Conservation (phyloP, 1,140 invertebrate genomes). For the Drosophila saltans region DNA sequence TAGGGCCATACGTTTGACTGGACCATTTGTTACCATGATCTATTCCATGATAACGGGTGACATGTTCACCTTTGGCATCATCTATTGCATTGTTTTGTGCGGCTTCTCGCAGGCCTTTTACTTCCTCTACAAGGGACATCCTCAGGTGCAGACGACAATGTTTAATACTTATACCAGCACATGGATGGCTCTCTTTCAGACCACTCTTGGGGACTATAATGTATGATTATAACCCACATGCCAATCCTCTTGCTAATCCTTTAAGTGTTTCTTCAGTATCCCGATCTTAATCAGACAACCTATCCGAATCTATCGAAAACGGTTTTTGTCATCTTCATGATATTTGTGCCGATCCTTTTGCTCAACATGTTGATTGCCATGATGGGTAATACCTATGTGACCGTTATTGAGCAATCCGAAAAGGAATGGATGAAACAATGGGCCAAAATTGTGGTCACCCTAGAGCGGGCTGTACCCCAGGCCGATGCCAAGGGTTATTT, state of each 20-base stretch:
- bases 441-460: slow-evolving; percentile 98
- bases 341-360: slow-evolving; percentile 97
- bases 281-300: slow-evolving; percentile 93
- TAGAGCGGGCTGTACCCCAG: slow-evolving; percentile 96
- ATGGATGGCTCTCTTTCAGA: slow-evolving; percentile 99
- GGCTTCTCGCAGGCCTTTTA: slow-evolving; percentile 98
- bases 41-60: slow-evolving; percentile 99
- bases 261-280: slow-evolving; percentile 89
- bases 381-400: slow-evolving; percentile 99
- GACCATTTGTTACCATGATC: slow-evolving; percentile 99
- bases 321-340: slow-evolving; percentile 98
- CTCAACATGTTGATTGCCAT: slow-evolving; percentile 99
- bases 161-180: slow-evolving; percentile 94
- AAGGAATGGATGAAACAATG: slow-evolving; percentile 99
- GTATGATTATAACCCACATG: slow-evolving; percentile 85
- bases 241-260: background rate
- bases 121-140: slow-evolving; percentile 97
- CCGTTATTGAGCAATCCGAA: slow-evolving; percentile 98
- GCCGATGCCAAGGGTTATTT: slow-evolving; percentile 95
- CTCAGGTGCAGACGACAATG: slow-evolving; percentile 90
- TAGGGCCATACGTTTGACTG: slow-evolving; percentile 95
- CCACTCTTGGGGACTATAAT: slow-evolving; percentile 98
- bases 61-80: slow-evolving; percentile 98
- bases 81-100: slow-evolving; percentile 96
- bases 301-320: slow-evolving; percentile 96